A percentile compares a stretch with the other conserved stretches of the same genome.
Evolutionary conservation across 2,888 invertebrate genomes (phyloP).

Genomic region (Hypselothyrea guttata): DNA sequence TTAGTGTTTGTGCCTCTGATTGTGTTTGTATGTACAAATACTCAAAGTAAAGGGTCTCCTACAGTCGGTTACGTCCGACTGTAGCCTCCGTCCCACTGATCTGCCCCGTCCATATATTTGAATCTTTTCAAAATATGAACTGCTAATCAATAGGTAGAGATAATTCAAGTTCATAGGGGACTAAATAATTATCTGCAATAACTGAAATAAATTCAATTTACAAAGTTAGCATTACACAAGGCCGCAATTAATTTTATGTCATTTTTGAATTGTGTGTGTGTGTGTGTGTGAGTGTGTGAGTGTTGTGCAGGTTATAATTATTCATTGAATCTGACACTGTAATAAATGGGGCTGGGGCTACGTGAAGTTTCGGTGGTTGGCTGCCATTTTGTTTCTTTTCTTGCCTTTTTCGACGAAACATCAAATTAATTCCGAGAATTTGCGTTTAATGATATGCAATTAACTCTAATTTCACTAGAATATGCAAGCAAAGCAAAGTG

Average conservation of each 20-base stretch:
- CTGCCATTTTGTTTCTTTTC: slow-evolving; percentile 67
- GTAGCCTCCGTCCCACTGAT: too few relatives aligned
- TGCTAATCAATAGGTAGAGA: too few relatives aligned
- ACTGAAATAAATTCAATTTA: too few relatives aligned
- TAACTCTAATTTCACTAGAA: slow-evolving; percentile 71
- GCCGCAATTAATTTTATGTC: slow-evolving; percentile 10
- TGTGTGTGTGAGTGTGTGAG: slow-evolving; percentile 9
- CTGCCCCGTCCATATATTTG: too few relatives aligned
- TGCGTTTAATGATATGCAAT: slow-evolving; percentile 69
- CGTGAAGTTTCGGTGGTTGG: slow-evolving; percentile 27
- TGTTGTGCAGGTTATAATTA: slow-evolving; percentile 53
- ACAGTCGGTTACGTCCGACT: too few relatives aligned
- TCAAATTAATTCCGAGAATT: slow-evolving; percentile 70
- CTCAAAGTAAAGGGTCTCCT: too few relatives aligned
- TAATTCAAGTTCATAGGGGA: too few relatives aligned
- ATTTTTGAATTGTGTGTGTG: neutral
- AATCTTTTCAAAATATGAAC: too few relatives aligned
- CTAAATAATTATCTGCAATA: too few relatives aligned
- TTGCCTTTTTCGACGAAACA: slow-evolving; percentile 50
- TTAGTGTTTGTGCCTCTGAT: too few relatives aligned
- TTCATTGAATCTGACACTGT: slow-evolving; percentile 52
- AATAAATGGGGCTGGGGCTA: slow-evolving; percentile 46
- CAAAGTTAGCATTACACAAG: slow-evolving; percentile 3
- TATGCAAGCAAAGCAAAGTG: slow-evolving; percentile 69
- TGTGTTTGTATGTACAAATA: too few relatives aligned